These are phyloP conservation scores for Aphidius ervi DNA, from an alignment of 1,140 invertebrate genomes.

Conservation along the genomic window DNA sequence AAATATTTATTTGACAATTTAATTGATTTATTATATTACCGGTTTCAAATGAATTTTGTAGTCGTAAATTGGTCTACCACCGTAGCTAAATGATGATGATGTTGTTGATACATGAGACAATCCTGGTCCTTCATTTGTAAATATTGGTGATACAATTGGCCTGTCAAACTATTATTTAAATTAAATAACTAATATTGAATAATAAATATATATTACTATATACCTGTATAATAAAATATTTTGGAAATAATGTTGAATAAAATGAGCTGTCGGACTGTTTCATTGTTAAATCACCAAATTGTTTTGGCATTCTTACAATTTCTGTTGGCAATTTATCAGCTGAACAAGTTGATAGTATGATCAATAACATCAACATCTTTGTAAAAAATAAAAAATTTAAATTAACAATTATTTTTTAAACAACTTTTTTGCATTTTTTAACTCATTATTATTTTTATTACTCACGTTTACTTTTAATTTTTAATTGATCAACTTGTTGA, in stretches of 20 bases:
- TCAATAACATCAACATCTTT: not conserved
- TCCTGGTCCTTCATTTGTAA: conserved; percentile 21
- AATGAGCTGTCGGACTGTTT: not conserved
- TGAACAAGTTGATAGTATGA: not conserved
- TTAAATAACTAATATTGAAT: not conserved
- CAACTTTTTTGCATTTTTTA: not conserved
- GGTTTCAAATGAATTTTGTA: conserved; percentile 29
- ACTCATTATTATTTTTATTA: not conserved
- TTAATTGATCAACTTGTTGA: not conserved
- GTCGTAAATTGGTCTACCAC: conserved; percentile 30
- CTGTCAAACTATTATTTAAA: conserved; percentile 14
- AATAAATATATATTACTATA: not conserved
- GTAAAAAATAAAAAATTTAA: not conserved
- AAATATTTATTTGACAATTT: not conserved
- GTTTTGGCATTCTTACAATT: not conserved
- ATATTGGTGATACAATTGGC: conserved; percentile 13
- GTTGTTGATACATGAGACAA: conserved; percentile 23
- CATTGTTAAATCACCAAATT: not conserved
- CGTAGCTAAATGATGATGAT: conserved; percentile 30
- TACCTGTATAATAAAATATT: conserved; percentile 17
- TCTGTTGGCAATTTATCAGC: not conserved
- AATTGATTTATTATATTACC: conserved; percentile 22
- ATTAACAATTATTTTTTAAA: not conserved
- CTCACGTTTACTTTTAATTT: not conserved
- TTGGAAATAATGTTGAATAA: not conserved